Conservation (phyloP, 2,888 invertebrate species). For the Argyresthia albistria region DNA sequence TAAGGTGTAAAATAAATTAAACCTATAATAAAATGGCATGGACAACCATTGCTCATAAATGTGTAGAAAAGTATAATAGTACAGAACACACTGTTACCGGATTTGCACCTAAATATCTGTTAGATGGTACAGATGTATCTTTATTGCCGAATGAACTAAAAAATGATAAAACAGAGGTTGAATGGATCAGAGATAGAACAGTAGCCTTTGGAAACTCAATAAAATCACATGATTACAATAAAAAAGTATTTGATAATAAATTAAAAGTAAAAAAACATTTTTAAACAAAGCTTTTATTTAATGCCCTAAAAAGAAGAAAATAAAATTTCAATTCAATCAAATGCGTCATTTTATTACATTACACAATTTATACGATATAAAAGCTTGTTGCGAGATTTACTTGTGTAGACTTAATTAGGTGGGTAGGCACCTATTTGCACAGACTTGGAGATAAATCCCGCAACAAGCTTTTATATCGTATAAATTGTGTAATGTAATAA, state of each 20-base stretch:
- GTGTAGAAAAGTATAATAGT: constrained; percentile 21
- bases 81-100: constrained; percentile 23
- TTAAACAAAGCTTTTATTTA: too few species aligned
- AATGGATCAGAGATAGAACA: constrained; percentile 14
- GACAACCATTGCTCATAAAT: constrained; percentile 23
- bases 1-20: constrained; percentile 21
- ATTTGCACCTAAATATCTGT: constrained; percentile 20
- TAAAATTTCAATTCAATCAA: too few species aligned
- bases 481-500: too few species aligned
- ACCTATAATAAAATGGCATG: constrained; percentile 15
- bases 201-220: constrained; percentile 18
- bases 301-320: too few species aligned
- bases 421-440: too few species aligned
- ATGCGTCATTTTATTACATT: too few species aligned
- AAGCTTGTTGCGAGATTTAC: too few species aligned
- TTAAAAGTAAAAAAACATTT: too few species aligned
- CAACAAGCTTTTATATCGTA: too few species aligned
- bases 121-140: constrained; percentile 17
- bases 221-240: constrained; percentile 14
- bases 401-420: too few species aligned
- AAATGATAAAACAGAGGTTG: constrained; percentile 6
- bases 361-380: too few species aligned
- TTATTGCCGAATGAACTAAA: constrained; percentile 18
- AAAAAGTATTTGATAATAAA: too few species aligned
- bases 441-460: constrained; percentile 1